These are phyloP conservation scores for Atherinomorus stipes DNA, from an alignment of 2,113 vertebrate genomes.

Conservation along the genomic window DNA sequence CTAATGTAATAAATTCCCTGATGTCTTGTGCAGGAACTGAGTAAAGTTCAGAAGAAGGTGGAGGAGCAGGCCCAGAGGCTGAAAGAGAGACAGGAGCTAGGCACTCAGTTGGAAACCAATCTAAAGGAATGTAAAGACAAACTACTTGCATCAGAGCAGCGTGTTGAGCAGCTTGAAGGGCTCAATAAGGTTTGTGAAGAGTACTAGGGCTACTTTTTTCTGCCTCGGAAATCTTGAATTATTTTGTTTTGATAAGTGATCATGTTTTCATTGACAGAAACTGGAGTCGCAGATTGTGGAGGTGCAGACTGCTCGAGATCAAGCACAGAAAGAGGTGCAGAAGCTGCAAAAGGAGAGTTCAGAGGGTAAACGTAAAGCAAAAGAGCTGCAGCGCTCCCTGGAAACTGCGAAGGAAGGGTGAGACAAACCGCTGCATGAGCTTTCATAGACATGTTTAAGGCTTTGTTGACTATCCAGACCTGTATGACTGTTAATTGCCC, in stretches of 20 bases:
- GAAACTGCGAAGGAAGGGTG: constrained; percentile 89
- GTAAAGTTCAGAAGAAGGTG: constrained; percentile 86
- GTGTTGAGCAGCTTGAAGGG: constrained; percentile 87
- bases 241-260: neutral
- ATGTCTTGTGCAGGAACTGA: constrained; percentile 86
- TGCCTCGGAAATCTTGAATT: too few species aligned
- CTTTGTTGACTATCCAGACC: neutral
- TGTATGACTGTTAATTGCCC: neutral
- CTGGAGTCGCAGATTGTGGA: constrained; percentile 87
- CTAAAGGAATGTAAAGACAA: constrained; percentile 94
- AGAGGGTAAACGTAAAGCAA: constrained; percentile 83
- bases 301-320: constrained; percentile 84
- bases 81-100: constrained; percentile 90
- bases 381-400: constrained; percentile 86
- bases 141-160: constrained; percentile 89
- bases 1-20: neutral
- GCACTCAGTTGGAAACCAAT: constrained; percentile 87
- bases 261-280: constrained; percentile 83
- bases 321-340: constrained; percentile 85
- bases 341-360: constrained; percentile 84
- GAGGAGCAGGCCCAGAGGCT: constrained; percentile 88
- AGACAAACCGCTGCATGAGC: constrained; percentile 44
- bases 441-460: neutral
- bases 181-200: constrained; percentile 87
- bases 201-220: neutral